Base-by-base conservation (phyloP, 2,888 invertebrate species). In the Clanis bilineata region DNA sequence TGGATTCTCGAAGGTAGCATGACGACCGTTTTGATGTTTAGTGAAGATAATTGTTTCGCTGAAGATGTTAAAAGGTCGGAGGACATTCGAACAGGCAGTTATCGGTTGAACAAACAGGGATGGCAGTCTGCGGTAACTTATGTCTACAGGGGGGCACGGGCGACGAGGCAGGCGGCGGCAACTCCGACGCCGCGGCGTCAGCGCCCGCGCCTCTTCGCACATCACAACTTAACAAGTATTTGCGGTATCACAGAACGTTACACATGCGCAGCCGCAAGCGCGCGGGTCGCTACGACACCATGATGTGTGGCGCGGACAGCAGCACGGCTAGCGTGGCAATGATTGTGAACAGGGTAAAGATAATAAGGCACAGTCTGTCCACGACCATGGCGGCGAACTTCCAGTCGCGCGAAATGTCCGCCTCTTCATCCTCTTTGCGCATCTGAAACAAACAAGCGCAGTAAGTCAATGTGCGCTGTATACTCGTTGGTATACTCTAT, bases 301-400 rank as follows among this genome's bases (percentile, higher is more conserved):
- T 97, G 93, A 97, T 97, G 95, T 98, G 98, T 83, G 98, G 98
- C 93, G 98, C 98, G 93, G 97, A 97, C 93, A 97, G 96, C 92
- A 98, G 96, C 94, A 98, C 98, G 94, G 97, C 97, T 94, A 98
- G 96, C 93, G 98, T 98, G 93, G 98, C 97, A 93, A 98, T 96
- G 95, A 98, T 97, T 94, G 98, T 98, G 95, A 98, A 98, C 94
- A 97, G 95, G 93, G 98, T 98, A 96, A 99, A 99, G 94, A 98
- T 96, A 95, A 98, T 98, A 95, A 99, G 97, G 96, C 99, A 99
- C 95, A 98, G 95, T 95, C 98, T 96, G 95, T 99, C 99, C 94
- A 99, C 98, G 94, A 99, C 98, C 98, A 98, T 98, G 93, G 98
- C 98, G 92, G 98, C 98, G 94, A 98, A 99, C 94, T 98, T 98